phyloP scores from a whole-genome alignment of 2,888 invertebrate species.

The Microctonus brassicae region DNA sequence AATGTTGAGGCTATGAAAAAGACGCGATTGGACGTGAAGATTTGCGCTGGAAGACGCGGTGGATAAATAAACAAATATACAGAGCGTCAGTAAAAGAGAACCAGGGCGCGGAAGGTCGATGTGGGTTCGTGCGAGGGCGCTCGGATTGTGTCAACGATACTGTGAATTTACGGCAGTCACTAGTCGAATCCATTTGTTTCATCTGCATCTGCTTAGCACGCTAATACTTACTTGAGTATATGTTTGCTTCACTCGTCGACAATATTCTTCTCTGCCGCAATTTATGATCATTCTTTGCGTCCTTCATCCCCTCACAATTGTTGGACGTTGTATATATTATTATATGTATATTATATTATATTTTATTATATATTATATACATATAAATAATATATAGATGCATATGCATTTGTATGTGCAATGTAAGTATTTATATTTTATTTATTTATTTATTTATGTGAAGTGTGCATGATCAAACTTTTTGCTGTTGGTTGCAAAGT shows the following conservation, averaged over 20 bases:
- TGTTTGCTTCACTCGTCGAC: constrained; percentile 1
- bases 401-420: no score
- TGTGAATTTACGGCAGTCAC: constrained; percentile 65
- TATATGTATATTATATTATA: no score
- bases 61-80: constrained; percentile 33
- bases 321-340: not conserved
- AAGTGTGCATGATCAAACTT: constrained; percentile 44
- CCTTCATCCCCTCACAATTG: not conserved
- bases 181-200: constrained; percentile 67
- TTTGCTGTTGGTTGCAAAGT: no score
- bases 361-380: no score
- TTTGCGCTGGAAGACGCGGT: constrained; percentile 42
- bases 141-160: constrained; percentile 66
- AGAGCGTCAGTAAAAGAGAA: not conserved
- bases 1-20: constrained; percentile 23
- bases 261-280: constrained; percentile 19
- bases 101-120: constrained; percentile 45
- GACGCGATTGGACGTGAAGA: constrained; percentile 43
- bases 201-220: constrained; percentile 68
- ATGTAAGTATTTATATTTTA: no score
- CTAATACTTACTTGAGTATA: constrained; percentile 61
- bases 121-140: constrained; percentile 64
- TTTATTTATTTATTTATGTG: constrained; percentile 25
- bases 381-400: no score
- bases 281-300: not conserved